Evolutionary conservation across 2,888 invertebrate species (phyloP), one percentile per base, ranked within the genome.

Genomic region (Nowickia ferox): DNA sequence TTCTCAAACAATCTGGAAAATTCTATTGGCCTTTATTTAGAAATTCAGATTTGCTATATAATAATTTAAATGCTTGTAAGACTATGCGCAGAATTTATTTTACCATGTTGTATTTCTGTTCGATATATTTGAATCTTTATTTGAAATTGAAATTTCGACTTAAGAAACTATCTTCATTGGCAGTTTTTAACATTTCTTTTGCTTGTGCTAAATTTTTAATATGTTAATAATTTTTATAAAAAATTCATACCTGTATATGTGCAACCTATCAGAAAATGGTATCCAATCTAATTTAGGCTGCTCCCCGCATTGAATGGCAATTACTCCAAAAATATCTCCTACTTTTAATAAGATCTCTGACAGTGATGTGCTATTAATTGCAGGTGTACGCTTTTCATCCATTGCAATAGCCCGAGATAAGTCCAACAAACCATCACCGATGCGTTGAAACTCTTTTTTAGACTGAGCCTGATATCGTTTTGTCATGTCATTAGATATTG

Each of bases 221-320:
- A 46, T 2, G 6, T n/a, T 8, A 51, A 51, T 51, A 5, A 42
- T 10, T 10, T 59, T n/a, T 42, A 9, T 19, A 19, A 48, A 30
- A 40, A 22, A 13, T 61, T 68, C 81, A 87, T 78, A 92, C 92
- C 92, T 97, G 93, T 99, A 99, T 88, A 99, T 96, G 91, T 98
- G 98, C 87, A 99, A 94, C 89, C 97, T 96, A 92, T 99, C 98
- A 61, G 96, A 95, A 42, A 99, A 94, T 1, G 97, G 97, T 89
- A 98, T 97, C 96, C 97, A 97, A 92, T 98, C 98, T 78, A 95
- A 94, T 91, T 96, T 97, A 0, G 97, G 96, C 92, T 98, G 98
- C 79, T 98, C 97, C 88, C 98, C 98, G 92, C 96, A 98, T 92
- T 98, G 94, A 90, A 96, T 95, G 0, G 97, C 98, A 87, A 99